phyloP scores from a whole-genome alignment of 2,797 vertebrate genomes.

The Dermochelys coriacea region DNA sequence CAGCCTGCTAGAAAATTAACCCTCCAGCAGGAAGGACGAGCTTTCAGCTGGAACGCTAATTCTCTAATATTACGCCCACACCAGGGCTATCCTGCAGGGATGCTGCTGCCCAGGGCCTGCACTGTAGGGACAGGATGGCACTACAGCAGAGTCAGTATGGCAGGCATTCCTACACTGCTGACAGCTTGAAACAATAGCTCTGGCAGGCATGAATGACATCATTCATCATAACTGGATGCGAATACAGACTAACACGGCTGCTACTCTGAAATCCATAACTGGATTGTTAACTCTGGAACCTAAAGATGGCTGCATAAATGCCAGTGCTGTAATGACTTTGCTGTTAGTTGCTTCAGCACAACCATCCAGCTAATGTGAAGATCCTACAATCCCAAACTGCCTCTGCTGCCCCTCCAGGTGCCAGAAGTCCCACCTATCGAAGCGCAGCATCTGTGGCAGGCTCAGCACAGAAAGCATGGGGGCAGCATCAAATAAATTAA shows the following conservation, averaged over 20 bases:
- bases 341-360: neutral
- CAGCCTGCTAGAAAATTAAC: neutral
- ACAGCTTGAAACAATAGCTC: neutral
- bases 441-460: neutral
- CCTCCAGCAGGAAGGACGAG: neutral
- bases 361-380: neutral
- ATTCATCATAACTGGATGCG: neutral
- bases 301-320: neutral
- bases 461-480: too few species aligned
- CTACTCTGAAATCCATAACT: too few species aligned
- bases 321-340: neutral
- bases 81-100: neutral
- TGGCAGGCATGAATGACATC: neutral
- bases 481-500: neutral
- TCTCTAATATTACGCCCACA: neutral
- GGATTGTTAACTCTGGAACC: neutral
- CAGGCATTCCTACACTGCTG: neutral
- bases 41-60: neutral
- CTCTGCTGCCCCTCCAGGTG: too few species aligned
- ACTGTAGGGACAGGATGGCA: neutral
- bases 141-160: neutral
- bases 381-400: neutral
- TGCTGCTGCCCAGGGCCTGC: neutral
- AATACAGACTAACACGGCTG: too few species aligned
- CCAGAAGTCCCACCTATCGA: too few species aligned